Conservation (phyloP, 2,888 invertebrate genomes). For the Stenodema calcarata region DNA sequence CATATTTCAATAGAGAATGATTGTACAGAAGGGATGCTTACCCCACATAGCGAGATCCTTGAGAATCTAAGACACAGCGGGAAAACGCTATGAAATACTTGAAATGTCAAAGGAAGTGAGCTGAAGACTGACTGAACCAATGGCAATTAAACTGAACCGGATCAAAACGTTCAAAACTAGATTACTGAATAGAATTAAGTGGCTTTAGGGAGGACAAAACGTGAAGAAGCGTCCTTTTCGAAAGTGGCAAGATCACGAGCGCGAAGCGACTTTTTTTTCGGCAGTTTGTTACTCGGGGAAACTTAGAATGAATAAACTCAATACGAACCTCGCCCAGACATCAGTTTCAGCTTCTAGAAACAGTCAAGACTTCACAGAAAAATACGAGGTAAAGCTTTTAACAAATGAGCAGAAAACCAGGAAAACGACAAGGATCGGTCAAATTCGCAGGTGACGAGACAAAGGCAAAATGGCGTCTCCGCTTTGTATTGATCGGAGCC, state of each 20-base stretch:
- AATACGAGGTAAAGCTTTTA: background rate
- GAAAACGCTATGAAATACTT: background rate
- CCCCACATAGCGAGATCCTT: constrained; percentile 34
- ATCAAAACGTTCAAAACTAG: background rate
- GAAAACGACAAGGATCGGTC: background rate
- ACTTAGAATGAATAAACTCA: background rate
- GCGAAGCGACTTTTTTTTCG: background rate
- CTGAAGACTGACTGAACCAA: background rate
- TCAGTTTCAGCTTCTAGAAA: constrained; percentile 12
- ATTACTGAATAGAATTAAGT: background rate
- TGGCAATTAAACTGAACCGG: background rate
- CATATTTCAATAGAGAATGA: background rate
- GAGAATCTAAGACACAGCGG: background rate
- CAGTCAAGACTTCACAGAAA: background rate
- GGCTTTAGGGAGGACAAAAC: background rate
- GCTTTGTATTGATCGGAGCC: too few relatives aligned
- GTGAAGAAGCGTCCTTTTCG: background rate
- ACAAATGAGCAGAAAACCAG: background rate
- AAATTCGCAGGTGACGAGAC: too few relatives aligned
- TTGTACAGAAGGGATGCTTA: constrained; percentile 10
- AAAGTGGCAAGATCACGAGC: background rate
- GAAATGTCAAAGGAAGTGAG: background rate
- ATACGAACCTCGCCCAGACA: constrained; percentile 46
- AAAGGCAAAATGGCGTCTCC: too few relatives aligned
- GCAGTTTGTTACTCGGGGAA: background rate